These are phyloP conservation scores for Brachionus angularis DNA, from an alignment of 1,140 invertebrate species.

Conservation along the genomic window DNA sequence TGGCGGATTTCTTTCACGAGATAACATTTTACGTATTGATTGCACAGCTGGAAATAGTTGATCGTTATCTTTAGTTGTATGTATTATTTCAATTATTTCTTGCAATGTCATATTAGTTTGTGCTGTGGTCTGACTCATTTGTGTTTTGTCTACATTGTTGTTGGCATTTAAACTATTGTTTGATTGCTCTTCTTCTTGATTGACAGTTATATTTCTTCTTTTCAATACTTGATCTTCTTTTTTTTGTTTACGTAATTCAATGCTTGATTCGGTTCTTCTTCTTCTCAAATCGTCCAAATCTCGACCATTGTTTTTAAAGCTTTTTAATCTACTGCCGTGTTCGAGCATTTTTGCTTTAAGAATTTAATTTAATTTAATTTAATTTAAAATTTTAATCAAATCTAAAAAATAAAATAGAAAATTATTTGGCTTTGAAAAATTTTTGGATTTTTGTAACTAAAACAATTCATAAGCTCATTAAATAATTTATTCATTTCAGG, in stretches of 20 bases:
- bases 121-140: background rate
- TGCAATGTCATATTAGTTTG: slow-evolving; percentile 11
- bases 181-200: slow-evolving; percentile 3
- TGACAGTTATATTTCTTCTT: slow-evolving; percentile 69
- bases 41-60: slow-evolving; percentile 45
- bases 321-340: slow-evolving; percentile 47
- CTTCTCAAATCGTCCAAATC: slow-evolving; percentile 48
- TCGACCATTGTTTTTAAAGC: slow-evolving; percentile 56
- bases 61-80: slow-evolving; percentile 29
- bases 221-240: slow-evolving; percentile 91
- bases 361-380: too few relatives aligned
- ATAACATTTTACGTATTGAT: slow-evolving; percentile 46
- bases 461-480: background rate
- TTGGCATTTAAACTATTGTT: background rate
- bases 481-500: background rate
- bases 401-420: background rate
- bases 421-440: background rate
- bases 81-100: slow-evolving; percentile 27
- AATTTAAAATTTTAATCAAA: background rate
- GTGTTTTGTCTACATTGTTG: slow-evolving; percentile 29
- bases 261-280: slow-evolving; percentile 26
- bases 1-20: slow-evolving; percentile 47
- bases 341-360: slow-evolving; percentile 41
- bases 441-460: background rate
- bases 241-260: slow-evolving; percentile 65